Conservation (phyloP, 2,113 vertebrate species). For the Otocyon megalotis region DNA sequence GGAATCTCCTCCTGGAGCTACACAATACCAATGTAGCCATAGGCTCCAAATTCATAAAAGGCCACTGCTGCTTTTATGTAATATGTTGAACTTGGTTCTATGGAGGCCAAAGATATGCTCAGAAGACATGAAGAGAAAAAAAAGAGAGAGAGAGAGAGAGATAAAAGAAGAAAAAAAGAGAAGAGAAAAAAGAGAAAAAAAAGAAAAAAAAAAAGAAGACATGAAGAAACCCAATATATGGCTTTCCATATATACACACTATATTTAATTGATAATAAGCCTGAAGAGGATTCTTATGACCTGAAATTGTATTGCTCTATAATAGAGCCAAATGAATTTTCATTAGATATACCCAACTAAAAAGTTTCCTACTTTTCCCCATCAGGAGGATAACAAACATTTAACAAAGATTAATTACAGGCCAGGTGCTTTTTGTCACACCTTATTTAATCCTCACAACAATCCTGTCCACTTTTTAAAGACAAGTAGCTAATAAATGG, state of each 20-base stretch:
- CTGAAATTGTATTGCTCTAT: background rate
- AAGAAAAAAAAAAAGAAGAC: background rate
- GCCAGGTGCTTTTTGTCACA: slow-evolving; percentile 1
- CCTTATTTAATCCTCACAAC: slow-evolving; percentile 63
- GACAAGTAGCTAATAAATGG: slow-evolving; percentile 47
- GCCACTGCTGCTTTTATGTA: background rate
- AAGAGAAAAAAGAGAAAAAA: too few species aligned
- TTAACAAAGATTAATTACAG: slow-evolving; percentile 56
- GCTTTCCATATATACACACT: background rate
- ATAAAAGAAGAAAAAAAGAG: too few species aligned
- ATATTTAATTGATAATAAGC: slow-evolving; percentile 26
- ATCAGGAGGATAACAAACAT: slow-evolving; percentile 49
- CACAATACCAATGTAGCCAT: background rate
- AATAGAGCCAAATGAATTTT: slow-evolving; percentile 31
- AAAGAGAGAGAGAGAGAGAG: too few species aligned
- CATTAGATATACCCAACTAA: slow-evolving; percentile 29
- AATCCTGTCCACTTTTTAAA: slow-evolving; percentile 41
- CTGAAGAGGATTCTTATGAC: slow-evolving; percentile 23
- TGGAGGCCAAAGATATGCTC: background rate
- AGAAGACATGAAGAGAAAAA: background rate
- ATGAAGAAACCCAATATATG: background rate
- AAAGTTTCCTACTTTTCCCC: slow-evolving; percentile 46
- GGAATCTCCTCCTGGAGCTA: slow-evolving; percentile 49
- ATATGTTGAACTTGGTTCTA: slow-evolving; percentile 19
- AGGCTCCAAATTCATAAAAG: slow-evolving; percentile 19